These are phyloP conservation scores for Recurvirostra avosetta DNA, from an alignment of 2,113 vertebrate species.

Conservation along the genomic window DNA sequence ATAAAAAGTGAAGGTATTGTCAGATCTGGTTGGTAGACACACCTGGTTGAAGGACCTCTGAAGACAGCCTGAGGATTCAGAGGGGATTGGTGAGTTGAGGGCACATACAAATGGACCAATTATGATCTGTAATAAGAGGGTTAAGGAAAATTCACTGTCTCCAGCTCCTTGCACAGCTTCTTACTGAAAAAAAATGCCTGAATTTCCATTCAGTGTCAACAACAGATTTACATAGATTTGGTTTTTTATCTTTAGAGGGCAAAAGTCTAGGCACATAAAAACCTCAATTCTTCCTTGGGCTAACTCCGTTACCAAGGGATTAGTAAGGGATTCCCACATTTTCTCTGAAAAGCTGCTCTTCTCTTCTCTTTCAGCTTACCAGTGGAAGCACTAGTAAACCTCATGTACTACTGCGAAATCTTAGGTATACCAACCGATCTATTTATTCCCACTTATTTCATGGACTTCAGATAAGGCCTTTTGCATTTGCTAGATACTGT, in stretches of 20 bases:
- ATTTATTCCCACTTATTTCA: neutral
- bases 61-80: neutral
- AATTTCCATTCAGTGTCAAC: neutral
- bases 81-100: neutral
- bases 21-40: neutral
- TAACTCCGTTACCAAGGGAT: neutral
- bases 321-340: neutral
- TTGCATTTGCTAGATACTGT: neutral
- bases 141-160: neutral
- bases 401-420: neutral
- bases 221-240: neutral
- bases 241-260: neutral
- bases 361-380: neutral
- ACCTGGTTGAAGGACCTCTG: neutral
- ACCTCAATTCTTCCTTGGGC: neutral
- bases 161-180: neutral
- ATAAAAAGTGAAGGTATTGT: neutral
- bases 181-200: neutral
- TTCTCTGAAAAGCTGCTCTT: neutral
- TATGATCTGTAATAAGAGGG: neutral
- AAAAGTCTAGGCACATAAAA: neutral
- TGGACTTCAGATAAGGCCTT: neutral
- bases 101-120: neutral
- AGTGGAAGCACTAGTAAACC: neutral
- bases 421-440: neutral